These are phyloP conservation scores for Caradrina clavipalpis DNA, from an alignment of 2,888 invertebrate genomes.

Conservation along the genomic window DNA sequence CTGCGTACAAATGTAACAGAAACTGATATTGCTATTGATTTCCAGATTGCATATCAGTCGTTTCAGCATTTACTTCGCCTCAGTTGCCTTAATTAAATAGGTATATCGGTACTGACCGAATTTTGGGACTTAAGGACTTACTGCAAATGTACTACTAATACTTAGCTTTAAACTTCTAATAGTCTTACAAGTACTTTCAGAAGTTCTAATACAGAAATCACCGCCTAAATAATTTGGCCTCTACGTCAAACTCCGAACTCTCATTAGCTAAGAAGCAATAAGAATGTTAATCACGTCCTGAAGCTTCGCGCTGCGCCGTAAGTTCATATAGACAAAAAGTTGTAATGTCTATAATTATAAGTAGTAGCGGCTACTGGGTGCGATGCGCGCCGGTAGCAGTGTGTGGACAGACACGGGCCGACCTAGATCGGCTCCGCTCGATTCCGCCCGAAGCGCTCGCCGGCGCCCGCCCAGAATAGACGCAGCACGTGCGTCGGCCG, in stretches of 20 bases:
- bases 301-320: slow-evolving; percentile 12
- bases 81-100: not conserved
- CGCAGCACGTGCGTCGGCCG: slow-evolving; percentile 89
- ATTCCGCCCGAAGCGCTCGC: slow-evolving; percentile 75
- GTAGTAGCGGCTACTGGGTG: slow-evolving; percentile 59
- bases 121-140: not conserved
- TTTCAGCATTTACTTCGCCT: slow-evolving; percentile 1
- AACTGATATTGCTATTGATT: slow-evolving; percentile 44
- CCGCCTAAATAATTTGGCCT: not conserved
- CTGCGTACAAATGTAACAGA: slow-evolving; percentile 39
- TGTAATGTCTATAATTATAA: slow-evolving; percentile 55
- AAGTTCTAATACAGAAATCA: not conserved
- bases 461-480: slow-evolving; percentile 88
- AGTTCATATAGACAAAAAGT: slow-evolving; percentile 43
- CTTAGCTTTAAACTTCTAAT: not conserved
- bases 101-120: not conserved
- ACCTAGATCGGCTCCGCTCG: slow-evolving; percentile 88
- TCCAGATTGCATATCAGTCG: slow-evolving; percentile 17
- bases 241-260: slow-evolving; percentile 20
- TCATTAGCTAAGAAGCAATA: slow-evolving; percentile 42
- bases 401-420: slow-evolving; percentile 73
- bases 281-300: slow-evolving; percentile 37
- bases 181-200: not conserved
- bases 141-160: too few relatives aligned
- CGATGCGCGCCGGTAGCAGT: slow-evolving; percentile 62